phyloP scores from a whole-genome alignment of 2,113 vertebrate genomes.

The Seriola dumerili region DNA sequence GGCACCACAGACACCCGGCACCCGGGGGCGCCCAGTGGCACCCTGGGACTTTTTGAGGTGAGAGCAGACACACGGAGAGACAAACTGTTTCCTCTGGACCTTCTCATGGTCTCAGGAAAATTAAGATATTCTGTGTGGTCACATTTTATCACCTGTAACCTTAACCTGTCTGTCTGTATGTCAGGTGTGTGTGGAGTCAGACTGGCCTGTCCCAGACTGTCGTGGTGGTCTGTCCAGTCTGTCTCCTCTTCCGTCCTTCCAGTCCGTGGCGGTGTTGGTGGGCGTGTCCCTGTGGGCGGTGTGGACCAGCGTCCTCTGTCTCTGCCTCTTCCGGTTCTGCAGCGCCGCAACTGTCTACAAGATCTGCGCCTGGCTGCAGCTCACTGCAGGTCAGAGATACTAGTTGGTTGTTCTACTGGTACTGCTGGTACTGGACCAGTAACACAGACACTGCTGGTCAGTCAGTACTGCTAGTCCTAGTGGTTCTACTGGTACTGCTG shows the following conservation, averaged over 20 bases:
- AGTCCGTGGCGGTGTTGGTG: slow-evolving; percentile 87
- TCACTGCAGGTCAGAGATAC: slow-evolving; percentile 82
- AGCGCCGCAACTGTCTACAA: slow-evolving; percentile 88
- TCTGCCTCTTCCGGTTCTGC: slow-evolving; percentile 88
- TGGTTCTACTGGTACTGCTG: background rate
- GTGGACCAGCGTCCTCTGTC: slow-evolving; percentile 86
- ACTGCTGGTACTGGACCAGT: background rate
- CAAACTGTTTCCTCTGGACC: too few species aligned
- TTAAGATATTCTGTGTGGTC: background rate
- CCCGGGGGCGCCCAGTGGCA: slow-evolving; percentile 74
- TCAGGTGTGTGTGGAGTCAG: slow-evolving; percentile 85
- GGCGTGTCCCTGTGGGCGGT: slow-evolving; percentile 86
- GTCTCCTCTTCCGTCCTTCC: slow-evolving; percentile 87
- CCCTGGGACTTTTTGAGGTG: slow-evolving; percentile 87
- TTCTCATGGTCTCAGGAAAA: background rate
- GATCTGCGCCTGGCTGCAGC: slow-evolving; percentile 89
- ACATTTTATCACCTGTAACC: background rate
- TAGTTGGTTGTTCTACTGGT: background rate
- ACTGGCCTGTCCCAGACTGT: slow-evolving; percentile 84
- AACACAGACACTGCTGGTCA: slow-evolving; percentile 79
- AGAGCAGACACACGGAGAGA: background rate
- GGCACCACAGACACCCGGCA: slow-evolving; percentile 73
- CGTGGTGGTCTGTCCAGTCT: slow-evolving; percentile 83
- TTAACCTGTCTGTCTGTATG: background rate
- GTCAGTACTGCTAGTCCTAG: background rate